A percentile compares a stretch with the other conserved stretches of the same genome.
These are phyloP conservation scores for Ochotona curzoniae DNA, from an alignment of 2,113 vertebrate species.

Conservation along the genomic window DNA sequence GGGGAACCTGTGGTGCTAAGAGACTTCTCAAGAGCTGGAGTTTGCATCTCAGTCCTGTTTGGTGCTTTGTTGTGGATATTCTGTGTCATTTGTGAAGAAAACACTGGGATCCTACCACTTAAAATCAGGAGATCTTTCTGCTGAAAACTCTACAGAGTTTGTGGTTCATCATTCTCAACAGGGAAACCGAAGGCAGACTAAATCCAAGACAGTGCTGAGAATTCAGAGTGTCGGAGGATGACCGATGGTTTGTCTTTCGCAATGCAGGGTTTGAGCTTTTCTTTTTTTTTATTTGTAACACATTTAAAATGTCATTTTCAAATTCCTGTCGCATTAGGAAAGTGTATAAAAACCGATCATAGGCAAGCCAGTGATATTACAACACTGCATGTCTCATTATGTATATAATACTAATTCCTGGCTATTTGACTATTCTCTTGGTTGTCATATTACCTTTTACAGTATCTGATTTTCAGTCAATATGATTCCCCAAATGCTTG, in stretches of 20 bases:
- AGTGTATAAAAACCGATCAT: neutral
- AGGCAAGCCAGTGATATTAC: neutral
- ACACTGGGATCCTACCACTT: neutral
- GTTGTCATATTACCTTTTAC: neutral
- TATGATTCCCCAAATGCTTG: too few species aligned
- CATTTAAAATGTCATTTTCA: neutral
- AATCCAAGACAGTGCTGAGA: neutral
- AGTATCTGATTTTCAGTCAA: neutral
- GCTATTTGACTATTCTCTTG: neutral
- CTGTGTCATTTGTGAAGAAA: constrained; percentile 31
- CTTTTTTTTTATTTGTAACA: neutral
- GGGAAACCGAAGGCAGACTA: neutral
- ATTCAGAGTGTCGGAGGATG: neutral
- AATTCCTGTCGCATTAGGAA: neutral
- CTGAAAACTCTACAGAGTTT: neutral
- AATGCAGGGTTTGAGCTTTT: neutral
- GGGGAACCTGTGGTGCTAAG: neutral
- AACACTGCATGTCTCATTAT: neutral
- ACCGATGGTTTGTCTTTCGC: neutral
- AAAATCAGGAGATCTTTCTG: neutral
- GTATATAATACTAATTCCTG: neutral
- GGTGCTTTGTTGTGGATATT: neutral
- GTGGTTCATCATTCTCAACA: neutral
- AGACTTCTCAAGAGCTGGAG: constrained; percentile 23
- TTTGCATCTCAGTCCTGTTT: neutral